Evolutionary conservation across 1,140 invertebrate species (phyloP).

Genomic region (Nasonia vitripennis): DNA sequence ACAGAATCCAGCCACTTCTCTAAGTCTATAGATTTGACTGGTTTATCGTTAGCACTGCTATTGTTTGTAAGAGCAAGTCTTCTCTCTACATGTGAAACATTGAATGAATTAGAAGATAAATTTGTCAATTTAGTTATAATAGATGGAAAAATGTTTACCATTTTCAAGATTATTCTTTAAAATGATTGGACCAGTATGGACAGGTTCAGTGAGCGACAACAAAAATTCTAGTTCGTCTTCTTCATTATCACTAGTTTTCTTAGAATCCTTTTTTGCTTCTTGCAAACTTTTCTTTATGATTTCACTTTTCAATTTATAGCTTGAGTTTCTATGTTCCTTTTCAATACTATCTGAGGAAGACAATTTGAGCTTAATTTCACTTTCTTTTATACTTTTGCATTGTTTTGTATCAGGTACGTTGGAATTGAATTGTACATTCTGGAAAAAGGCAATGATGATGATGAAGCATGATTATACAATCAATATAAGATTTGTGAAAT

Average conservation of each 20-base stretch:
- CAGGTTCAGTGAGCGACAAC: conserved; percentile 63
- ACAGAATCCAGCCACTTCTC: conserved; percentile 70
- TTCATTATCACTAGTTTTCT: conserved; percentile 36
- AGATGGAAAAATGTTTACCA: conserved; percentile 34
- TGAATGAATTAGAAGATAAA: conserved; percentile 19
- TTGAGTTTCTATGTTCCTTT: not conserved
- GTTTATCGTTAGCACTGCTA: conserved; percentile 59
- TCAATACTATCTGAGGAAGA: not conserved
- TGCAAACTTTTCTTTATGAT: not conserved
- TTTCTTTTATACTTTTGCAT: conserved; percentile 1
- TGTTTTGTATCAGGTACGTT: not conserved
- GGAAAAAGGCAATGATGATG: conserved; percentile 6
- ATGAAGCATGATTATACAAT: not conserved
- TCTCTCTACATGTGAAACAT: conserved; percentile 27
- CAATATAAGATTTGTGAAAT: not conserved
- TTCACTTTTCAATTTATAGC: conserved; percentile 18
- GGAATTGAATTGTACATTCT: conserved; percentile 33
- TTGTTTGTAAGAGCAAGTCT: conserved; percentile 10
- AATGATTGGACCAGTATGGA: conserved; percentile 44
- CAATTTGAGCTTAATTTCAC: conserved; percentile 19
- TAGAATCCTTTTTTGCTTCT: conserved; percentile 3
- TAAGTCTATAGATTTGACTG: conserved; percentile 65
- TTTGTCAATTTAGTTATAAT: not conserved
- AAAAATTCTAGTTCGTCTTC: conserved; percentile 66
- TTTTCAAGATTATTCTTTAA: conserved; percentile 35